phyloP scores from a whole-genome alignment of 2,888 invertebrate species.

The Tillus elongatus region DNA sequence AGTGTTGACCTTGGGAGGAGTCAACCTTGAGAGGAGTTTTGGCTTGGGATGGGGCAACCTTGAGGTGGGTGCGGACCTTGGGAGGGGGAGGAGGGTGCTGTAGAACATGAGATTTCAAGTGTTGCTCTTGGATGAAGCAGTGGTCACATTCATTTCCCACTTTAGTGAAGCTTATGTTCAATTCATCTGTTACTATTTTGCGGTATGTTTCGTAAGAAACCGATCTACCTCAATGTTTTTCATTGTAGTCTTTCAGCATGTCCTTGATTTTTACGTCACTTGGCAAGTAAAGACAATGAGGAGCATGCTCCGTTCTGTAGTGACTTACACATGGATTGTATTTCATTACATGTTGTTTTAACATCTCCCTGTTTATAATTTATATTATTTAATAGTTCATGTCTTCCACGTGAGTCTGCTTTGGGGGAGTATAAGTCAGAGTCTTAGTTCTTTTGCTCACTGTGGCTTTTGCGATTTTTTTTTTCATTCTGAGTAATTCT shows the following conservation, averaged over 20 bases:
- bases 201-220: slow-evolving; percentile 8
- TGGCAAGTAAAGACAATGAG: slow-evolving; percentile 3
- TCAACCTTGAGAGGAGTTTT: too few species aligned
- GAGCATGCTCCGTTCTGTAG: slow-evolving; percentile 2
- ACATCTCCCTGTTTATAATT: slow-evolving; percentile 7
- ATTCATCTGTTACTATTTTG: slow-evolving; percentile 8
- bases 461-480: slow-evolving; percentile 2
- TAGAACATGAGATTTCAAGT: slow-evolving; percentile 6
- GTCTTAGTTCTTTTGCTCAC: slow-evolving; percentile 5
- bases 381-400: slow-evolving; percentile 8
- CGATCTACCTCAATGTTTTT: not conserved
- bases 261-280: slow-evolving; percentile 7
- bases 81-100: too few species aligned
- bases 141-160: slow-evolving; percentile 7
- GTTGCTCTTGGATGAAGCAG: slow-evolving; percentile 5
- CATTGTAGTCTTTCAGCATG: slow-evolving; percentile 1
- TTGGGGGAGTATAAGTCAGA: slow-evolving; percentile 9
- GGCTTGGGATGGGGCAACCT: too few species aligned
- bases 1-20: too few species aligned
- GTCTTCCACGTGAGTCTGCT: slow-evolving; percentile 9
- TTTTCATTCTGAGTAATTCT: slow-evolving; percentile 6
- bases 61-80: too few species aligned
- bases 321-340: slow-evolving; percentile 6
- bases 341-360: not conserved
- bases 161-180: slow-evolving; percentile 7